These are phyloP conservation scores for Dinocampus coccinellae DNA, from an alignment of 2,888 invertebrate genomes.

Conservation along the genomic window DNA sequence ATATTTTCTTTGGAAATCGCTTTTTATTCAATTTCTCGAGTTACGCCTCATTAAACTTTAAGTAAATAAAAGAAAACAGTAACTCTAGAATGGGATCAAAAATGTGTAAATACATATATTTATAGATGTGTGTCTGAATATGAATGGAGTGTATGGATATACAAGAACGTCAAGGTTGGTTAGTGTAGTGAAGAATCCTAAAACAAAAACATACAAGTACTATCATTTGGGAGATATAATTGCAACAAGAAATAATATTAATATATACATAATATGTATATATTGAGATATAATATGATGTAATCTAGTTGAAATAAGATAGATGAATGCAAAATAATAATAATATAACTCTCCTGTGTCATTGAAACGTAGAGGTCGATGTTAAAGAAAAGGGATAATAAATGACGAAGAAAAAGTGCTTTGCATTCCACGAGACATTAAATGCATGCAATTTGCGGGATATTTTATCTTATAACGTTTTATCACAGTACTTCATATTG, in stretches of 20 bases:
- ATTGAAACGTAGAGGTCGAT: conserved; percentile 50
- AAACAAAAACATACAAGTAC: conserved; percentile 21
- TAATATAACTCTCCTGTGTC: conserved; percentile 41
- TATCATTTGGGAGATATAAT: background rate
- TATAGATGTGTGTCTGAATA: background rate
- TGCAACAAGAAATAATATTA: background rate
- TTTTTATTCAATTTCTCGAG: conserved; percentile 68
- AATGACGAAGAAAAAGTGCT: conserved; percentile 66
- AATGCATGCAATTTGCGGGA: conserved; percentile 68
- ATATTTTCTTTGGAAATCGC: conserved; percentile 65
- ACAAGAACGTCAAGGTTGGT: conserved; percentile 23
- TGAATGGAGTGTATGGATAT: conserved; percentile 29
- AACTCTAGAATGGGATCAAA: conserved; percentile 47
- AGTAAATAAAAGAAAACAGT: conserved; percentile 55
- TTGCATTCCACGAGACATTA: conserved; percentile 69
- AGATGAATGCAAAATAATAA: conserved; percentile 21
- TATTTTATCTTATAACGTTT: conserved; percentile 51
- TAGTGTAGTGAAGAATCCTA: conserved; percentile 18
- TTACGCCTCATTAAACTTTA: conserved; percentile 66
- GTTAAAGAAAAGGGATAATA: conserved; percentile 46
- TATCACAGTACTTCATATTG: conserved; percentile 31
- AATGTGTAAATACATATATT: background rate
- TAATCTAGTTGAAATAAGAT: conserved; percentile 14
- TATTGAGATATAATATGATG: too few species aligned
- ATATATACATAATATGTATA: conserved; percentile 9